A percentile compares a stretch with the other conserved stretches of the same genome.
These are phyloP conservation scores for Cynopterus brachyotis DNA, from an alignment of 2,113 vertebrate genomes.

Conservation along the genomic window DNA sequence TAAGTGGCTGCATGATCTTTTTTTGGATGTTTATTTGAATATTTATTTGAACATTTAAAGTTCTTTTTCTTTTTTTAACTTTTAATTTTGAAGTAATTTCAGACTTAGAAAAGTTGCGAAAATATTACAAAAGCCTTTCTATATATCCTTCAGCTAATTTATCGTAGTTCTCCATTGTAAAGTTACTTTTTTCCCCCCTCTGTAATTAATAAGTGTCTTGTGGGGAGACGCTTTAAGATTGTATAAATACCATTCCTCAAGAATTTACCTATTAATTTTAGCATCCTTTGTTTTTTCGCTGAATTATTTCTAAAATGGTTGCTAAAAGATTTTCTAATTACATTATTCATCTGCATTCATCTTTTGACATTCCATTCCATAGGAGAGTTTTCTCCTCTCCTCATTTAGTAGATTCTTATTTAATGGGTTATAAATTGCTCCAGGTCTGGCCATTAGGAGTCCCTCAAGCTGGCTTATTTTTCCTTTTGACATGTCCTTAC, in stretches of 20 bases:
- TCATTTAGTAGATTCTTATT: background rate
- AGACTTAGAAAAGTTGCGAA: conserved; percentile 1
- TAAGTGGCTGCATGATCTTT: background rate
- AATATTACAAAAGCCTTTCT: background rate
- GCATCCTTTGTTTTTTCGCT: conserved; percentile 24
- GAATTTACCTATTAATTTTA: background rate
- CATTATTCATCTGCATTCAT: background rate
- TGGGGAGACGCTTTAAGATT: background rate
- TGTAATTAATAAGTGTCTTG: background rate
- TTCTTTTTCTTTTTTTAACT: background rate
- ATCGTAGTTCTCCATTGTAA: background rate
- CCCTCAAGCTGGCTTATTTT: background rate
- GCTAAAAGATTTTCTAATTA: background rate
- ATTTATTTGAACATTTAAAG: background rate
- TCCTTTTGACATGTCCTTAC: background rate
- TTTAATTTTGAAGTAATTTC: conserved; percentile 29
- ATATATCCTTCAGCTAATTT: background rate
- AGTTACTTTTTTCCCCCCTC: background rate
- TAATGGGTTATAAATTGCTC: background rate
- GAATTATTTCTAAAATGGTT: background rate
- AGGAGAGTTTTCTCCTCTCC: background rate
- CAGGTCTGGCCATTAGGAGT: background rate
- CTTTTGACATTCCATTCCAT: background rate
- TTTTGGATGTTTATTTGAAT: background rate
- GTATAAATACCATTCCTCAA: background rate